These are phyloP conservation scores for Lochmaea capreae DNA, from an alignment of 2,888 invertebrate genomes.

Conservation along the genomic window DNA sequence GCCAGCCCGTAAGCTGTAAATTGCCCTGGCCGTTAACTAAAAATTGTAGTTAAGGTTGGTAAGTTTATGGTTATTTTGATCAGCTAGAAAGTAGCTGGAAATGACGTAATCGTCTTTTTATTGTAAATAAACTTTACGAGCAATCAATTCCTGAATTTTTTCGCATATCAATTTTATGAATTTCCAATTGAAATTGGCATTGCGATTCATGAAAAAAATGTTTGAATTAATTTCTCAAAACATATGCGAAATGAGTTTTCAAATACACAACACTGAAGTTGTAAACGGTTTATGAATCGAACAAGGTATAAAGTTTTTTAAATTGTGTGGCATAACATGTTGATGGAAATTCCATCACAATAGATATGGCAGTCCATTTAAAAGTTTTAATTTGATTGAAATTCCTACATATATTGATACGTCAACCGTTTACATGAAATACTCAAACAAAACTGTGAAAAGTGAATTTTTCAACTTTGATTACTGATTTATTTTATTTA, in stretches of 20 bases:
- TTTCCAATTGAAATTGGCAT: too few species aligned
- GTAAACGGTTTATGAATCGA: not conserved
- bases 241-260: not conserved
- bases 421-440: not conserved
- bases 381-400: not conserved
- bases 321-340: not conserved
- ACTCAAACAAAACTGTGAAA: not conserved
- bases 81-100: too few species aligned
- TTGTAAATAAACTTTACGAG: too few species aligned
- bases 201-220: not conserved
- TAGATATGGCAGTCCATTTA: not conserved
- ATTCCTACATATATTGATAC: not conserved
- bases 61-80: too few species aligned
- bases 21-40: too few species aligned
- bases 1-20: too few species aligned
- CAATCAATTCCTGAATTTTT: too few species aligned
- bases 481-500: not conserved
- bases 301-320: not conserved
- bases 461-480: not conserved
- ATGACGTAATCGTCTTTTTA: too few species aligned
- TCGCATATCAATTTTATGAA: too few species aligned
- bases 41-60: too few species aligned
- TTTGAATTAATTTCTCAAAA: not conserved
- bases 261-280: not conserved
- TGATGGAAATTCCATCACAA: not conserved